These are phyloP conservation scores for Ambastaia sidthimunki DNA, from an alignment of 2,797 vertebrate genomes.

Conservation along the genomic window DNA sequence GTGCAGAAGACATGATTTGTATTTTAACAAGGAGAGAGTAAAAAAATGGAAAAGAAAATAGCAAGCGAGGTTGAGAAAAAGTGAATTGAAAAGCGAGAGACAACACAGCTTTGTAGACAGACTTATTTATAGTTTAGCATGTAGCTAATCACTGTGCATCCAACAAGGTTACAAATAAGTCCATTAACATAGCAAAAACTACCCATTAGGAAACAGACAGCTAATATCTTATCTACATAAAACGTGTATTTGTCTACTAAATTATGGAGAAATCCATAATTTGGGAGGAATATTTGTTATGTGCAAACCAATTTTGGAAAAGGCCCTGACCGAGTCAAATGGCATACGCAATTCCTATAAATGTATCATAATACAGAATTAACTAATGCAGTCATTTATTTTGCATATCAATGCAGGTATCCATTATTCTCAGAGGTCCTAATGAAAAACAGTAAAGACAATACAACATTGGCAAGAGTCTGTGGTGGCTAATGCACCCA, in stretches of 20 bases:
- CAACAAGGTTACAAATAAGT: slow-evolving; percentile 50
- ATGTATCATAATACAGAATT: not conserved
- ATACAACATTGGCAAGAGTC: not conserved
- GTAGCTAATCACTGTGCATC: slow-evolving; percentile 28
- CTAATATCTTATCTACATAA: too few species aligned
- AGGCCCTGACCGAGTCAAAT: not conserved
- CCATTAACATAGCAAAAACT: slow-evolving; percentile 47
- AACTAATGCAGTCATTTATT: slow-evolving; percentile 27
- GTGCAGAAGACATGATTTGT: not conserved
- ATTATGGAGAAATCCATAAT: not conserved
- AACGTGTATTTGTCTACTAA: not conserved
- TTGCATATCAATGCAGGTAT: not conserved
- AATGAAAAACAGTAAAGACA: not conserved
- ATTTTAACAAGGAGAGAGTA: not conserved
- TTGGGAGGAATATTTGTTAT: not conserved
- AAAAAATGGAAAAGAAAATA: not conserved
- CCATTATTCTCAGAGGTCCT: not conserved
- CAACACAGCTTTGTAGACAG: slow-evolving; percentile 27
- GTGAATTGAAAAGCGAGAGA: not conserved
- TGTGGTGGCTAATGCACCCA: not conserved
- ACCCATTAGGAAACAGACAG: slow-evolving; percentile 16
- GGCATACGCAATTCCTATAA: not conserved
- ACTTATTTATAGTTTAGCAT: slow-evolving; percentile 48
- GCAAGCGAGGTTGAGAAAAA: not conserved
- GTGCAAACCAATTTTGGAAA: not conserved